Conservation (phyloP, 2,888 invertebrate genomes). For the Lasius fuliginosus region DNA sequence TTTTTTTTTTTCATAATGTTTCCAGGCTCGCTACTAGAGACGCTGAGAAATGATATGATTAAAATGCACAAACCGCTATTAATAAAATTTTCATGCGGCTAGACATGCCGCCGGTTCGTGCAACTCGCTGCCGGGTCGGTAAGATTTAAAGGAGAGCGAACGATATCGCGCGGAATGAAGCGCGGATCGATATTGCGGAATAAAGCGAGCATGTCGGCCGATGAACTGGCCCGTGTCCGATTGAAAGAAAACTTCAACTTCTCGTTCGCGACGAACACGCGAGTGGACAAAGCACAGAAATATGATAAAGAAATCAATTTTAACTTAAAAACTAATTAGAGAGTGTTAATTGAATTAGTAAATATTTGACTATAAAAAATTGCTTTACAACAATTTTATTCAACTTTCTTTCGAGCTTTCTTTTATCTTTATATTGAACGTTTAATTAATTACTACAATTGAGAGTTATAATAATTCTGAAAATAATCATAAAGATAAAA, state of each 20-base stretch:
- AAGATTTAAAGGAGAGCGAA: conserved; percentile 47
- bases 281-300: neutral
- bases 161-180: conserved; percentile 35
- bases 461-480: neutral
- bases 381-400: neutral
- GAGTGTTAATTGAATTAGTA: neutral
- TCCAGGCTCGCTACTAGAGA: neutral
- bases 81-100: conserved; percentile 40
- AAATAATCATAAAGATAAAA: conserved; percentile 3
- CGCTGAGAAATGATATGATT: conserved; percentile 16
- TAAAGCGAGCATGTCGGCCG: conserved; percentile 26
- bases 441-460: neutral
- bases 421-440: neutral
- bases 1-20: neutral
- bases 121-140: conserved; percentile 29
- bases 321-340: neutral
- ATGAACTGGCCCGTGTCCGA: conserved; percentile 35
- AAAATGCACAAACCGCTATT: conserved; percentile 29
- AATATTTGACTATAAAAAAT: neutral
- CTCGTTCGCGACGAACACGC: neutral
- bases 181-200: conserved; percentile 27
- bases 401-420: neutral
- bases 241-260: conserved; percentile 1
- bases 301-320: neutral
- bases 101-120: conserved; percentile 43